Evolutionary conservation across 2,888 invertebrate genomes (phyloP), one percentile per base, ranked within the genome.

Genomic region (Cephus pygmeus): DNA sequence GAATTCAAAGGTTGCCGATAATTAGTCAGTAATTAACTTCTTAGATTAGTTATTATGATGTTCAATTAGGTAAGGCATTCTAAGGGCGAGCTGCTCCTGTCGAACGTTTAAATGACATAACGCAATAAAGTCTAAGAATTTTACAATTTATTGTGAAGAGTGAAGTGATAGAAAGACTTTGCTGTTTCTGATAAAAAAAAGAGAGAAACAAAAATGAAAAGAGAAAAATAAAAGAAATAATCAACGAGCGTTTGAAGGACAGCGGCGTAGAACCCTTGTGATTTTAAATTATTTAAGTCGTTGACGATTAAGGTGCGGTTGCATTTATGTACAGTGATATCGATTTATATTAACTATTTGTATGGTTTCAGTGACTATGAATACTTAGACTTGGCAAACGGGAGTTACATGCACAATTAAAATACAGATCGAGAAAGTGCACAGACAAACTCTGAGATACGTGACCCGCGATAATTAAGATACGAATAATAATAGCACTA

Each of bases 1-100:
- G 36, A 77, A 87, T 69, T 88, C 86, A 74, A 75, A 71, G 23
- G 71, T 71, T 34, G 31, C 71, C 15, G 71, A 71, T 34, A 30
- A n/a, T 71, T 56, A 56, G 9, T 15, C 15, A 56, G 56, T 56
- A 56, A 56, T 56, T 56, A 56, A 56, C 23, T 56, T 56, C 56
- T 23, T 56, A 56, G 56, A 56, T 56, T 56, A 56, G 56, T 2
- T 56, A 15, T 56, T 56, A 9, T 1, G 23, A 23, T 23, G 9
- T 56, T 56, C 4, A 56, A 23, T 56, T 56, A 56, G 56, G 6
- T 56, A 56, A 56, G 56, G 23, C 23, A 56, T 56, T 9, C 23
- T 23, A 23, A 56, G 56, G 56, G 15, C 23, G 23, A 56, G 56
- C 23, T 56, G 56, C 56, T 56, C 56, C 56, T 23, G 6, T 56